Evolutionary conservation across 1,140 invertebrate species (phyloP).

Genomic region (Nebria ingens): DNA sequence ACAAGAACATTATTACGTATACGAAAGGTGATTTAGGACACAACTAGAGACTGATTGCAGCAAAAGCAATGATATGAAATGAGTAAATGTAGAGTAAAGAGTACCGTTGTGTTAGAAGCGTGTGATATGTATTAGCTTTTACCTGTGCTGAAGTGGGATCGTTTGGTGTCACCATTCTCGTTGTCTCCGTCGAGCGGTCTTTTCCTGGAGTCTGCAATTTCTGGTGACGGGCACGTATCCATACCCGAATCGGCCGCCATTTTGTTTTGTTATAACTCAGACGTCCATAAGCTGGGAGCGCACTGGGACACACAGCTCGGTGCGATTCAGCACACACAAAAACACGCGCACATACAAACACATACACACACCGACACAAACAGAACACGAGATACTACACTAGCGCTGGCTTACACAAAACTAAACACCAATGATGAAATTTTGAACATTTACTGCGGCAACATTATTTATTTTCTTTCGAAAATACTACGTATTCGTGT

Average conservation of each 20-base stretch:
- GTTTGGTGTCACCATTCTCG: constrained; percentile 77
- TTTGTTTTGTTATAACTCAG: constrained; percentile 26
- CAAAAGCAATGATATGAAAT: too few relatives aligned
- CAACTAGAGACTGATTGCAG: too few relatives aligned
- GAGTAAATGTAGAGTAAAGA: too few relatives aligned
- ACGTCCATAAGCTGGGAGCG: constrained; percentile 14
- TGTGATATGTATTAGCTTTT: too few relatives aligned
- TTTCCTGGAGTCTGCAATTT: constrained; percentile 73
- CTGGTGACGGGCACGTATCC: constrained; percentile 71
- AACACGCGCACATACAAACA: background rate
- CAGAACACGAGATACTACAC: background rate
- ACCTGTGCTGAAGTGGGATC: constrained; percentile 83
- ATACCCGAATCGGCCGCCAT: constrained; percentile 73
- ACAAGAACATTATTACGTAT: too few relatives aligned
- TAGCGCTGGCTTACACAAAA: background rate
- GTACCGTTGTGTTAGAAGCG: too few relatives aligned
- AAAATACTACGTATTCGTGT: too few relatives aligned
- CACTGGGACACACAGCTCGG: background rate
- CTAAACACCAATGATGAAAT: too few relatives aligned
- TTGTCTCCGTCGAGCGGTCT: constrained; percentile 74
- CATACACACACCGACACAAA: background rate
- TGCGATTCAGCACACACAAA: background rate
- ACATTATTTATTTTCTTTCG: too few relatives aligned
- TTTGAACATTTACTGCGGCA: too few relatives aligned
- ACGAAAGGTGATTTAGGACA: too few relatives aligned